These are phyloP conservation scores for Hipposideros armiger DNA, from an alignment of 2,113 vertebrate genomes.

Conservation along the genomic window DNA sequence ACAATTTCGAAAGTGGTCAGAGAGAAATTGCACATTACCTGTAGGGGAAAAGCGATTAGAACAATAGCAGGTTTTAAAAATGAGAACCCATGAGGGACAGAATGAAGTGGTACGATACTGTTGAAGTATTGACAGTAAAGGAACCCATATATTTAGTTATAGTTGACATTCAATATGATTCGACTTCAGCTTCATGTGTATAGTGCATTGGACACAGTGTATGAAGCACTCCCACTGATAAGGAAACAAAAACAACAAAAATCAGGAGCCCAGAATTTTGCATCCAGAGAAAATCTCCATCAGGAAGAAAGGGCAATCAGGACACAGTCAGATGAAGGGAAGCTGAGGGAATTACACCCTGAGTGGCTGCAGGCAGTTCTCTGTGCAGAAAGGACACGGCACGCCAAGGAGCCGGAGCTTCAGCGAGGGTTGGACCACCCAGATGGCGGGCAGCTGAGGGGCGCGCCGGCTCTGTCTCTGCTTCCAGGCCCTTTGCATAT, in stretches of 20 bases:
- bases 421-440: rapidly evolving
- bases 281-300: background rate
- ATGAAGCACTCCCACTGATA: too few relatives aligned
- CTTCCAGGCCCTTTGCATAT: background rate
- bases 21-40: background rate
- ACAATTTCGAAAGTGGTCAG: background rate
- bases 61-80: background rate
- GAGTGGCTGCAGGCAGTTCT: background rate
- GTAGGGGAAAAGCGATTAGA: background rate
- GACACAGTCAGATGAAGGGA: background rate
- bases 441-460: too few relatives aligned
- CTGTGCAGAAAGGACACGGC: background rate
- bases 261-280: background rate
- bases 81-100: background rate
- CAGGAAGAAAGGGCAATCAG: background rate
- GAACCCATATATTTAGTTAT: too few relatives aligned
- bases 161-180: too few relatives aligned
- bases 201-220: too few relatives aligned
- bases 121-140: background rate
- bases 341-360: background rate
- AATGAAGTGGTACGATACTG: background rate
- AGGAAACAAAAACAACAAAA: too few relatives aligned
- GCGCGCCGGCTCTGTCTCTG: background rate
- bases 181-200: too few relatives aligned
- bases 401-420: background rate